phyloP scores from a whole-genome alignment of 1,140 invertebrate species.

The Bombus soroeensis region DNA sequence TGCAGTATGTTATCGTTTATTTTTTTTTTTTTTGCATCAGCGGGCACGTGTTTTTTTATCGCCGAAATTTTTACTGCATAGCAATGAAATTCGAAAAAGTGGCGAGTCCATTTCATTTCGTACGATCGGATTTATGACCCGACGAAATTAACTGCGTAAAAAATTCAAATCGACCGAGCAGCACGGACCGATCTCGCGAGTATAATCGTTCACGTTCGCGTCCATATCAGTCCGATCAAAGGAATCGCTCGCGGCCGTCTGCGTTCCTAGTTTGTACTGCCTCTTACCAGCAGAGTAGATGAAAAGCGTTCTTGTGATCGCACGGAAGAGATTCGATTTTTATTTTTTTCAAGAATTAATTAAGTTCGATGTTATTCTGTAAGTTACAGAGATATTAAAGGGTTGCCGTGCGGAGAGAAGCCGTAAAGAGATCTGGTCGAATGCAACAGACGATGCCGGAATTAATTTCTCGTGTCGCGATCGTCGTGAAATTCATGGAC shows the following conservation, averaged over 20 bases:
- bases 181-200: neutral
- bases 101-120: neutral
- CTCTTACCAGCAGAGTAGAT: neutral
- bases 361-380: neutral
- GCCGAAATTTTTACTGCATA: neutral
- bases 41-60: neutral
- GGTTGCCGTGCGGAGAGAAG: neutral
- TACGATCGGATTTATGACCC: neutral
- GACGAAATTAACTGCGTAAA: neutral
- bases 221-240: neutral
- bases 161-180: neutral
- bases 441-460: neutral
- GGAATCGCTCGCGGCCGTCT: conserved; percentile 4
- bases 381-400: neutral
- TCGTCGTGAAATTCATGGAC: neutral
- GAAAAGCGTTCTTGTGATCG: neutral
- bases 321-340: neutral
- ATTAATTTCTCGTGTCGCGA: neutral
- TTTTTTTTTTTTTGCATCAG: no score
- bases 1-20: no score
- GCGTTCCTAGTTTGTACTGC: neutral
- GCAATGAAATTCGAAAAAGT: neutral
- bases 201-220: neutral
- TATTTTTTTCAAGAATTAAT: neutral
- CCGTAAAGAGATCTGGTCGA: neutral